These are phyloP conservation scores for Slavum lentiscoides DNA, from an alignment of 2,888 invertebrate genomes.

Conservation along the genomic window DNA sequence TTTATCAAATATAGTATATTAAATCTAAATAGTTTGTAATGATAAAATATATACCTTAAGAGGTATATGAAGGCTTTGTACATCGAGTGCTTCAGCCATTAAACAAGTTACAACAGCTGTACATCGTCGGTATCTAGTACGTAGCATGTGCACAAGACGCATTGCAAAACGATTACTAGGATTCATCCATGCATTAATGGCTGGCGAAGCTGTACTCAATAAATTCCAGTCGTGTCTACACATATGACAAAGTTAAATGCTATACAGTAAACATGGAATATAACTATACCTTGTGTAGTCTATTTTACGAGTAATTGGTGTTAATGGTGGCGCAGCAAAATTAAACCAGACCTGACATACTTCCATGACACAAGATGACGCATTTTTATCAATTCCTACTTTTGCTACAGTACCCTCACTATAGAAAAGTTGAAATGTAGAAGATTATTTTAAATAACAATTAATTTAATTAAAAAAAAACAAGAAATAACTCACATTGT, in stretches of 20 bases:
- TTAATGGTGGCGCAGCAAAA: conserved; percentile 94
- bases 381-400: conserved; percentile 67
- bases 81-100: conserved; percentile 92
- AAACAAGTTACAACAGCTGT: conserved; percentile 89
- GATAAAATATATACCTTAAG: conserved; percentile 67
- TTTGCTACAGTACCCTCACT: conserved; percentile 54
- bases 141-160: conserved; percentile 77
- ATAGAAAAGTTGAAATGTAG: conserved; percentile 1
- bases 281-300: conserved; percentile 79
- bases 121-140: conserved; percentile 76
- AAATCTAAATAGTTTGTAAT: background rate
- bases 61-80: conserved; percentile 79
- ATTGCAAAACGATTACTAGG: conserved; percentile 89
- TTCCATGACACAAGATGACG: conserved; percentile 85
- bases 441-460: background rate
- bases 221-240: conserved; percentile 91
- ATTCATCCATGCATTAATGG: conserved; percentile 98
- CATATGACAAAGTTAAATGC: conserved; percentile 14
- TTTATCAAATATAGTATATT: background rate
- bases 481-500: background rate
- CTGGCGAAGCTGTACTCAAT: conserved; percentile 91
- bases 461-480: too few relatives aligned
- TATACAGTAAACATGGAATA: background rate
- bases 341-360: conserved; percentile 93
- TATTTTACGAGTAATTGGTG: conserved; percentile 90